phyloP scores from a whole-genome alignment of 2,888 invertebrate species.

The Oscheius onirici region DNA sequence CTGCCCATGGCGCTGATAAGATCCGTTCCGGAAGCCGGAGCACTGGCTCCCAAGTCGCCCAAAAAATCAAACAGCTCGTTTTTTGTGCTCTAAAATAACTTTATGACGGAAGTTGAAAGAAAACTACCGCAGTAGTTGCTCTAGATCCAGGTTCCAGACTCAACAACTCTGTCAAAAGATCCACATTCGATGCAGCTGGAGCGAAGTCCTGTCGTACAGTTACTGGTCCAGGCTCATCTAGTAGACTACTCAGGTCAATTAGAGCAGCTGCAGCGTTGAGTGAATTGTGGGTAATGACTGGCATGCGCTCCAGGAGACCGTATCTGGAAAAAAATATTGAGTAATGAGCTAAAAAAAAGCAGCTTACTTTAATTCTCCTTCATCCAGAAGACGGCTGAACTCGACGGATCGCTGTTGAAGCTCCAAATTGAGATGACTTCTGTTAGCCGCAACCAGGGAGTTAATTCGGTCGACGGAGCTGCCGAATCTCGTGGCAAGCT shows the following conservation, averaged over 20 bases:
- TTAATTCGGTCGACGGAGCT: slow-evolving; percentile 49
- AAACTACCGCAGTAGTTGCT: background rate
- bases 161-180: slow-evolving; percentile 47
- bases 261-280: slow-evolving; percentile 69
- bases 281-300: slow-evolving; percentile 82
- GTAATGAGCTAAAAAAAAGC: no score
- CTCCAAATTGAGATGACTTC: slow-evolving; percentile 93
- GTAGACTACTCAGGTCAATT: slow-evolving; percentile 44
- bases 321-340: slow-evolving; percentile 72
- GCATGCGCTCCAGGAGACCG: slow-evolving; percentile 95
- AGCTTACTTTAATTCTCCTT: slow-evolving; percentile 44
- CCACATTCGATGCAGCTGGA: slow-evolving; percentile 38
- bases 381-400: slow-evolving; percentile 85
- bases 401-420: slow-evolving; percentile 97
- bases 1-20: slow-evolving; percentile 16
- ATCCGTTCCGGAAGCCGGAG: slow-evolving; percentile 5
- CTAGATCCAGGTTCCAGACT: background rate
- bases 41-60: slow-evolving; percentile 75
- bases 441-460: slow-evolving; percentile 77
- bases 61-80: slow-evolving; percentile 87
- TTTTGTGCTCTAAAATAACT: slow-evolving; percentile 73
- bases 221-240: slow-evolving; percentile 15
- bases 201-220: slow-evolving; percentile 4
- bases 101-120: background rate
- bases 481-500: slow-evolving; percentile 82